Conservation (phyloP, 2,113 vertebrate genomes). For the Ophiodon elongatus region DNA sequence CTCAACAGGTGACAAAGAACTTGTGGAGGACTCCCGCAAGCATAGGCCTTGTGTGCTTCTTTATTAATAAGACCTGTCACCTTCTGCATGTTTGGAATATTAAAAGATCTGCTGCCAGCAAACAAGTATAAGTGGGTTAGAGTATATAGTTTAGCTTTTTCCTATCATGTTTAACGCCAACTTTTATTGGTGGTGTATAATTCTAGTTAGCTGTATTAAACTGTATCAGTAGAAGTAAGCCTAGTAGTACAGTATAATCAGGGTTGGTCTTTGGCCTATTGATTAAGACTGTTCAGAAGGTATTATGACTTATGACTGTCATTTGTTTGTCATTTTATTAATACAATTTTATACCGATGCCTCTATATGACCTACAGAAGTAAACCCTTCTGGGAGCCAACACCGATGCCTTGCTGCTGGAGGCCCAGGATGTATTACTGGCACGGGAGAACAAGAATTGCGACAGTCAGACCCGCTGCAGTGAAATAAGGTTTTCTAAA, state of each 20-base stretch:
- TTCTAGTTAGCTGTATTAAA: not conserved
- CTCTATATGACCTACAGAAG: no score
- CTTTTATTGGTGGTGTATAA: not conserved
- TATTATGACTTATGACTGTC: not conserved
- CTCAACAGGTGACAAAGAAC: constrained; percentile 69
- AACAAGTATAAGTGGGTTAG: not conserved
- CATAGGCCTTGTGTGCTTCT: constrained; percentile 56
- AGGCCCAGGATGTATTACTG: no score
- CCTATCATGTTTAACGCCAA: not conserved
- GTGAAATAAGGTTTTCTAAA: no score
- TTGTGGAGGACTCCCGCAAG: constrained; percentile 50
- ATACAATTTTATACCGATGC: no score
- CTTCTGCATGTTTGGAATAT: constrained; percentile 63
- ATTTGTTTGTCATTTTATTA: no score
- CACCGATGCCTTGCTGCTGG: no score
- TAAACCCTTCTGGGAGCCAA: no score
- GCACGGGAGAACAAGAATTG: no score
- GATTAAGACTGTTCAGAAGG: not conserved
- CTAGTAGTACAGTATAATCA: not conserved
- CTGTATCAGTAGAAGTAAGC: not conserved
- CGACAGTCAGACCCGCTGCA: no score
- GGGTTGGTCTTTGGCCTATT: not conserved
- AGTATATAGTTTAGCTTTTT: not conserved
- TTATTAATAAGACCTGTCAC: constrained; percentile 65
- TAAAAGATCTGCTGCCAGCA: constrained; percentile 38